A percentile compares a stretch with the other conserved stretches of the same genome.
Conservation (phyloP, 2,888 invertebrate genomes). For the Pyrochroa serraticornis region DNA sequence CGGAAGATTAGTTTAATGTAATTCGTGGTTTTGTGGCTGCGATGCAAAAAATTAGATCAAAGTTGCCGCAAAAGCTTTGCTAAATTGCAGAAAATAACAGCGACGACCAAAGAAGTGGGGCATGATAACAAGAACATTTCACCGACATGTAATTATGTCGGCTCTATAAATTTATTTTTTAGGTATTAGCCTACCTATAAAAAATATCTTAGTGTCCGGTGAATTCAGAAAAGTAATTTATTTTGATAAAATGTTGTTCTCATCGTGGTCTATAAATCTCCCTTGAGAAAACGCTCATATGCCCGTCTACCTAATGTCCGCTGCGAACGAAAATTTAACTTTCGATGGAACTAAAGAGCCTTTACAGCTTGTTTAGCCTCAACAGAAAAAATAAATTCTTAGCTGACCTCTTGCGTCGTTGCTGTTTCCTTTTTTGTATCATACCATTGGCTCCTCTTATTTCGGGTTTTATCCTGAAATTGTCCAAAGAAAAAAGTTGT, state of each 20-base stretch:
- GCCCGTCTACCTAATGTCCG: constrained; percentile 35
- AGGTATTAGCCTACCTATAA: constrained; percentile 19
- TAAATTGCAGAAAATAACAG: not conserved
- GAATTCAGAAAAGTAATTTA: constrained; percentile 39
- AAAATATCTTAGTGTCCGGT: constrained; percentile 28
- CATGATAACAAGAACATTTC: constrained; percentile 2
- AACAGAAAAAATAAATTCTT: constrained; percentile 9
- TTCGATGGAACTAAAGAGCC: constrained; percentile 27
- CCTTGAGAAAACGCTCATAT: constrained; percentile 38
- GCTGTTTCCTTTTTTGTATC: not conserved
- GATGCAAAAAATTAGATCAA: not conserved
- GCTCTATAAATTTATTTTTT: constrained; percentile 23
- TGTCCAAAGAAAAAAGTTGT: too few species aligned
- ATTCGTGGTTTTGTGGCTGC: too few species aligned
- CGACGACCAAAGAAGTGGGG: not conserved
- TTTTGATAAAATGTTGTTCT: constrained; percentile 41
- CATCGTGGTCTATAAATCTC: constrained; percentile 40
- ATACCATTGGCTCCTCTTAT: too few species aligned
- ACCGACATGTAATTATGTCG: constrained; percentile 17
- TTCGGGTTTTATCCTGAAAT: too few species aligned
- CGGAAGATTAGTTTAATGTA: too few species aligned
- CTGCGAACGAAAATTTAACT: constrained; percentile 37
- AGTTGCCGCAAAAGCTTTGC: not conserved
- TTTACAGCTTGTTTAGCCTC: constrained; percentile 21
- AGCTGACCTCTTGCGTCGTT: not conserved